These are phyloP conservation scores for Equus przewalskii DNA, from an alignment of 2,113 vertebrate genomes.

Conservation along the genomic window DNA sequence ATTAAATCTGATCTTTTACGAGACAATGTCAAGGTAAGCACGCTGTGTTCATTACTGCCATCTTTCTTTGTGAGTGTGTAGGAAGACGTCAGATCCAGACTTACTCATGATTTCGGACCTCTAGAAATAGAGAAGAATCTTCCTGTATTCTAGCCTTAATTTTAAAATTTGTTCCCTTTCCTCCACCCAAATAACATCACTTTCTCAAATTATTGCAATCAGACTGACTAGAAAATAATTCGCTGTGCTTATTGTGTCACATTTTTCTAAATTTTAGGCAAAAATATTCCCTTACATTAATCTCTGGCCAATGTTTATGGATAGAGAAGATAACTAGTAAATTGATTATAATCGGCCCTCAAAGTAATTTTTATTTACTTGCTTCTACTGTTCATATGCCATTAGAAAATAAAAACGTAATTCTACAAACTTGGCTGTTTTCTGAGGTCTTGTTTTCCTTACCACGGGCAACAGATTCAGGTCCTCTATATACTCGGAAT, in stretches of 20 bases:
- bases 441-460: background rate
- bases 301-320: background rate
- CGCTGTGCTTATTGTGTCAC: background rate
- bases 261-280: slow-evolving; percentile 41
- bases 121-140: background rate
- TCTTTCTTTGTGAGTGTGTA: background rate
- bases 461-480: background rate
- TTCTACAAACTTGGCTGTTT: background rate
- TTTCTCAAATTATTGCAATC: background rate
- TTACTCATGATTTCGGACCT: background rate
- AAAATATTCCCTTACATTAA: background rate
- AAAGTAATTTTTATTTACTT: slow-evolving; percentile 51
- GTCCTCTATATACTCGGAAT: background rate
- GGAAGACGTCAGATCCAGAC: background rate
- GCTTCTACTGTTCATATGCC: background rate
- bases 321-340: slow-evolving; percentile 19
- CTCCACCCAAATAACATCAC: background rate
- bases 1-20: slow-evolving; percentile 4
- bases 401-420: slow-evolving; percentile 52
- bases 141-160: background rate
- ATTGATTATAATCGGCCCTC: slow-evolving; percentile 38
- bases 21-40: background rate
- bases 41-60: background rate
- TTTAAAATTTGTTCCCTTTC: background rate
- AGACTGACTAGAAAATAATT: slow-evolving; percentile 13